A percentile compares a stretch with the other conserved stretches of the same genome.
These are phyloP conservation scores for Syngnathus rostellatus DNA, from an alignment of 2,797 vertebrate genomes.

Conservation along the genomic window DNA sequence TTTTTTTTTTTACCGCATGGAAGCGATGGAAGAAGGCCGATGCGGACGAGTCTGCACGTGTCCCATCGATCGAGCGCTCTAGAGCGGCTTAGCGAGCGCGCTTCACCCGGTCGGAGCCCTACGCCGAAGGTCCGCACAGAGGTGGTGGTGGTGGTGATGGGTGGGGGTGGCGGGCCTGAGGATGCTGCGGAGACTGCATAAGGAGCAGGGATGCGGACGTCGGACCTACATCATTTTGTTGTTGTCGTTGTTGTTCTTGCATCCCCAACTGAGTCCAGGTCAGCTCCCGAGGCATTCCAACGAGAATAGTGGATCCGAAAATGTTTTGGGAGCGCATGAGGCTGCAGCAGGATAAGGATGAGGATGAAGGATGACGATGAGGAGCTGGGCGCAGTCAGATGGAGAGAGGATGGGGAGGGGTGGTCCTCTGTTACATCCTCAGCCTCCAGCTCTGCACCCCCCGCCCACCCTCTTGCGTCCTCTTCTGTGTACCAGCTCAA, in stretches of 20 bases:
- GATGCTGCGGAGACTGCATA: not conserved
- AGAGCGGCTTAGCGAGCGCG: constrained; percentile 3
- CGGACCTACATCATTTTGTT: constrained; percentile 17
- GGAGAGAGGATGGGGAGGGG: constrained; percentile 38
- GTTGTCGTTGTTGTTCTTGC: not conserved
- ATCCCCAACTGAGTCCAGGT: constrained; percentile 33
- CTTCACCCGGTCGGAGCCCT: constrained; percentile 10
- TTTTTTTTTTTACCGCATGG: constrained; percentile 2
- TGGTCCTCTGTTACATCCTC: constrained; percentile 59
- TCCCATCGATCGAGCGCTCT: constrained; percentile 11
- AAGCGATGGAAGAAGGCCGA: constrained; percentile 16
- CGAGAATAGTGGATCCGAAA: not conserved
- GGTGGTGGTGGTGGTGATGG: constrained; percentile 29
- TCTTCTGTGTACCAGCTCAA: not conserved
- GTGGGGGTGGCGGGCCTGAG: constrained; percentile 29
- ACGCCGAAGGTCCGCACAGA: constrained; percentile 26
- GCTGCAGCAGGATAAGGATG: constrained; percentile 39
- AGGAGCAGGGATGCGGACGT: constrained; percentile 29
- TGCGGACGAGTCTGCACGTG: not conserved
- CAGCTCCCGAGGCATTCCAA: not conserved
- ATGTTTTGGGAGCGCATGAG: constrained; percentile 15
- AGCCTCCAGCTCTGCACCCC: constrained; percentile 32
- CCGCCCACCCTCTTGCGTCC: not conserved
- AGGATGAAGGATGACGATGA: constrained; percentile 39
- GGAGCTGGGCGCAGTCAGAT: constrained; percentile 60